These are phyloP conservation scores for Silurus glanis DNA, from an alignment of 2,113 vertebrate species.

Conservation along the genomic window DNA sequence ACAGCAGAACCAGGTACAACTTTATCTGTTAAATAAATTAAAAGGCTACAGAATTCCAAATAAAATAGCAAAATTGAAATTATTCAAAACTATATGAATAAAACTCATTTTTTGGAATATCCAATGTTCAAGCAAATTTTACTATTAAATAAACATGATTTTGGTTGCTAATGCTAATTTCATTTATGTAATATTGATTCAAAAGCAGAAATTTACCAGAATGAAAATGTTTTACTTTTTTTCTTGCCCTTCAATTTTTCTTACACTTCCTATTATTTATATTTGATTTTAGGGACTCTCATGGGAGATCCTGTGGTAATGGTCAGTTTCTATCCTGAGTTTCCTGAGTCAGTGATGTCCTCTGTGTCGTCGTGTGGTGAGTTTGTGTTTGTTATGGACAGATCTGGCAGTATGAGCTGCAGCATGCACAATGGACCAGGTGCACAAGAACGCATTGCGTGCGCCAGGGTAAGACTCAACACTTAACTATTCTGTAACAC, in stretches of 20 bases:
- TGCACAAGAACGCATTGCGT: slow-evolving; percentile 65
- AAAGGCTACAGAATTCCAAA: not conserved
- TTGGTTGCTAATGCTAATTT: not conserved
- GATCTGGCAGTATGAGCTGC: slow-evolving; percentile 76
- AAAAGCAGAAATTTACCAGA: not conserved
- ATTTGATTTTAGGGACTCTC: slow-evolving; percentile 67
- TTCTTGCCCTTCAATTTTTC: not conserved
- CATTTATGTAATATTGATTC: not conserved
- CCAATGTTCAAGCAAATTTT: too few species aligned
- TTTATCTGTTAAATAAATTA: too few species aligned
- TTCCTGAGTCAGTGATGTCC: slow-evolving; percentile 67
- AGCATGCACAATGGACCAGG: not conserved
- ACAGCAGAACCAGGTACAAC: slow-evolving; percentile 27
- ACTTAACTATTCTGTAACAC: not conserved
- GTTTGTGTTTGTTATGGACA: slow-evolving; percentile 82
- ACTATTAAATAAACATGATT: not conserved
- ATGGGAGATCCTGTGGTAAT: slow-evolving; percentile 77
- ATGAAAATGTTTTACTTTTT: not conserved
- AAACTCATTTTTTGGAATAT: not conserved
- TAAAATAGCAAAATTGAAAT: not conserved
- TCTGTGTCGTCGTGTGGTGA: slow-evolving; percentile 66
- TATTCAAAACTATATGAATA: not conserved
- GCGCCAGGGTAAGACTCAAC: slow-evolving; percentile 71
- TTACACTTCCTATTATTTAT: not conserved
- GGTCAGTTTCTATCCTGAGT: slow-evolving; percentile 80